Conservation (phyloP, 1,140 invertebrate genomes). For the Conus ventricosus region DNA sequence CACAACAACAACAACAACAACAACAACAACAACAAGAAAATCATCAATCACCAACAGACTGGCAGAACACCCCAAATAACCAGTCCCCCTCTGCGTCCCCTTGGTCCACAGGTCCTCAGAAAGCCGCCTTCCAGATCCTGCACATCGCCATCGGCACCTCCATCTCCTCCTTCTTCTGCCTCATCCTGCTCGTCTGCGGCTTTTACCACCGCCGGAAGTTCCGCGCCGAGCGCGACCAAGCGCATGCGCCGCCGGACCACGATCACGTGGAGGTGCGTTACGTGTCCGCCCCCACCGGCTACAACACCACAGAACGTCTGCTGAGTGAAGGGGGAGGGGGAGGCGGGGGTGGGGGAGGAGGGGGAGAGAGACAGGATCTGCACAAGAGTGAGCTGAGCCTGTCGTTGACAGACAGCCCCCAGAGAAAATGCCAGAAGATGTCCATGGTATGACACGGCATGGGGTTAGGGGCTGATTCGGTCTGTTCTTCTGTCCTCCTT, state of each 20-base stretch:
- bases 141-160: slow-evolving; percentile 66
- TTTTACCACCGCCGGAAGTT: slow-evolving; percentile 64
- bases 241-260: slow-evolving; percentile 49
- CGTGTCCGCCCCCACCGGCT: slow-evolving; percentile 61
- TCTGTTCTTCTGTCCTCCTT: not conserved
- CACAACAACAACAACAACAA: no score
- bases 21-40: no score
- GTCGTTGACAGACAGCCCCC: slow-evolving; percentile 45
- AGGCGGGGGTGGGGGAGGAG: not conserved
- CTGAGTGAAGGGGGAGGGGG: slow-evolving; percentile 43
- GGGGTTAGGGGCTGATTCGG: not conserved
- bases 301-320: slow-evolving; percentile 65
- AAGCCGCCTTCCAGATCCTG: slow-evolving; percentile 57
- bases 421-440: slow-evolving; percentile 58
- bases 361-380: not conserved
- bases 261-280: slow-evolving; percentile 66
- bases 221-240: slow-evolving; percentile 46
- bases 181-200: slow-evolving; percentile 63
- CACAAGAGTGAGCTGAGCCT: slow-evolving; percentile 19
- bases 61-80: no score
- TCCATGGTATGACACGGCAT: slow-evolving; percentile 58
- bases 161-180: slow-evolving; percentile 66
- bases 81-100: not conserved
- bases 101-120: slow-evolving; percentile 53
- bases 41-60: no score